Percentiles rank a stretch among this genome's conserved stretches.
Evolutionary conservation across 37 sponge, comb jelly and placozoan genomes (phyloP).

Genomic region (Geodia barretti): DNA sequence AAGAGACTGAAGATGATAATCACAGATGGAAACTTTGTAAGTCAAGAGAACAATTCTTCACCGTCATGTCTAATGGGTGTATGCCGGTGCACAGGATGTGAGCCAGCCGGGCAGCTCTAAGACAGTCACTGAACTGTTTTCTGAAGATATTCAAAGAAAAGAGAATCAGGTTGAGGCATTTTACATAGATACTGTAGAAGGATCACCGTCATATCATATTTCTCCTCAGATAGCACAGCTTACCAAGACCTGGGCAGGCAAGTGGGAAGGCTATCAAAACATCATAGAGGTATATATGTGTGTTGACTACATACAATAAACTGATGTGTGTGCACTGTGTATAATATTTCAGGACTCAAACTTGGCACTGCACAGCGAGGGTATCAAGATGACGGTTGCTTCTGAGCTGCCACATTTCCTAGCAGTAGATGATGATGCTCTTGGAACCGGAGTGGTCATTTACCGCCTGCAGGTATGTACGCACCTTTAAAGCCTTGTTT

Average conservation of each 20-base stretch:
- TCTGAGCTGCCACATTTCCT: slow-evolving; percentile 86
- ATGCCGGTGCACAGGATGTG: neutral
- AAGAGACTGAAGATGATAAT: slow-evolving; percentile 66
- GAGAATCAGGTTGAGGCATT: slow-evolving; percentile 58
- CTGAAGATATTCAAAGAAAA: slow-evolving; percentile 65
- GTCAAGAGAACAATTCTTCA: no score
- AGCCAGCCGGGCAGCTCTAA: neutral
- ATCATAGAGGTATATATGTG: slow-evolving; percentile 67
- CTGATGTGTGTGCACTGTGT: neutral
- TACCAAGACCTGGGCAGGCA: slow-evolving; percentile 84
- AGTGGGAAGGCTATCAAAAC: slow-evolving; percentile 76
- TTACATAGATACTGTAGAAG: neutral
- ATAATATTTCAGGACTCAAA: slow-evolving; percentile 66
- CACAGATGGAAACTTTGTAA: slow-evolving; percentile 29
- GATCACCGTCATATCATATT: neutral
- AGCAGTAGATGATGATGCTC: slow-evolving; percentile 59
- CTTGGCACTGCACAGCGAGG: slow-evolving; percentile 79
- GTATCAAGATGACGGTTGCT: slow-evolving; percentile 80
- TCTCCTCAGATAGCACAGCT: slow-evolving; percentile 64
- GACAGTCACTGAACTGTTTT: slow-evolving; percentile 9
- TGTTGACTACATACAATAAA: neutral
- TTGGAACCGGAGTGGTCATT: slow-evolving; percentile 71
- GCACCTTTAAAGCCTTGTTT: neutral
- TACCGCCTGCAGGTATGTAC: slow-evolving; percentile 71
- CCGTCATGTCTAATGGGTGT: neutral